Base-by-base conservation (phyloP, 2,888 invertebrate genomes). In the Nymphalis polychloros region DNA sequence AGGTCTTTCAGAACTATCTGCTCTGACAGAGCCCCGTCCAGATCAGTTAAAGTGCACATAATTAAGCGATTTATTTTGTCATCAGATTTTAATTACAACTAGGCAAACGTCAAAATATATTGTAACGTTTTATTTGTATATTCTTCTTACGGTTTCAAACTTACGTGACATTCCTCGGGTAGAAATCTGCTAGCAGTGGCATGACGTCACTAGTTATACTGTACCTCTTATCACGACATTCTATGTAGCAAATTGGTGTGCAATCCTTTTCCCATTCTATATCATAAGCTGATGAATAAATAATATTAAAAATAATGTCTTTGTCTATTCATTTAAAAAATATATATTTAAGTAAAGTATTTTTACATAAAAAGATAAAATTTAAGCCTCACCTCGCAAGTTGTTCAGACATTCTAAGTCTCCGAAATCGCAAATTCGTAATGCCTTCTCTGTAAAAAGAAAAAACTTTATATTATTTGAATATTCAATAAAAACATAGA, bases 151-250 rank as follows among this genome's bases (percentile, higher is more conserved):
- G n/a, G n/a, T n/a, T n/a, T n/a, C n/a, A n/a, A n/a, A n/a, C 87
- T 84, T 69, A 91, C 92, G 74, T 82, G 0, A 83, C 67, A 48
- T 81, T 71, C 0, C 52, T 46, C 0, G 85, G 83, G 8, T 82
- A 81, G 13, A 79, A 67, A 13, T 80, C 77, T 0, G 76, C 66
- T 0, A 82, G 61, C 13, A 90, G 84, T 0, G 89, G 88, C 6
- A 81, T 83, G 0, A 79, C 68, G 59, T 89, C 83, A 2, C 84
- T 84, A 0, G 80, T 78, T 5, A 85, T 76, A 0, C 72, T 70
- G 64, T 89, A 91, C 7, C 80, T 83, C 72, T 91, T 89, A 69
- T 92, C 92, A 0, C 82, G 78, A 67, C 92, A 92, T 67, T 92
- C 92, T 57, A 82, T 79, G 69, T 84, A 86, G 71, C 92, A 92